Evolutionary conservation across 2,888 invertebrate species (phyloP), one percentile per base, ranked within the genome.

Genomic region (Polia nebulosa): DNA sequence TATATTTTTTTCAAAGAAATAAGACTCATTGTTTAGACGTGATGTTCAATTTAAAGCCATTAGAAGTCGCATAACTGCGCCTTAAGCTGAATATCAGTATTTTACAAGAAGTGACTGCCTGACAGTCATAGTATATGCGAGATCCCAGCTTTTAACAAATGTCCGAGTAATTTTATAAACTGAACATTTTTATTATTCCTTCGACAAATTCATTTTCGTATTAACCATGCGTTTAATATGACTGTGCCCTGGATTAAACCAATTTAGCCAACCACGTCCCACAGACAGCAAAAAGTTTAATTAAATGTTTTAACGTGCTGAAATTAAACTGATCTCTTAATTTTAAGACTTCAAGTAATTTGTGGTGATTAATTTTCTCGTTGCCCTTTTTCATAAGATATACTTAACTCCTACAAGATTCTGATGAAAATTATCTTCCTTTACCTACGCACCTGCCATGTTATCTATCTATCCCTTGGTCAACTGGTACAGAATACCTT

Each of bases 271-370:
- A 3, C 4, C 4, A n/a, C 11, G 15, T 68, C 51, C 69, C 15
- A 52, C 5, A 68, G 39, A 57, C 4, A 52, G 17, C n/a, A 22
- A 34, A 47, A 55, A 32, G 44, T 39, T 13, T 52, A 75, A 68
- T 67, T 75, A 57, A 58, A 41, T 22, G 22, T 1, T 62, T 25
- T 17, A 7, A 22, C 2, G 20, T 27, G 22, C 29, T 25, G 7
- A 20, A 75, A 49, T 58, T 15, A 36, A 71, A 51, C 73, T 45
- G 1, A 75, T 59, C 27, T 52, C 15, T n/a, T 34, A 49, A 73
- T 29, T 58, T 75, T 34, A 55, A 34, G 29, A n/a, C 25, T 47
- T 44, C 8, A 44, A 32, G 22, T 49, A 41, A 44, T 51, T 51
- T 51, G n/a, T 0, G 17, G 11, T 15, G 4, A 32, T 65, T 15